phyloP scores from a whole-genome alignment of 2,797 vertebrate genomes.

The Scolopax rusticola region DNA sequence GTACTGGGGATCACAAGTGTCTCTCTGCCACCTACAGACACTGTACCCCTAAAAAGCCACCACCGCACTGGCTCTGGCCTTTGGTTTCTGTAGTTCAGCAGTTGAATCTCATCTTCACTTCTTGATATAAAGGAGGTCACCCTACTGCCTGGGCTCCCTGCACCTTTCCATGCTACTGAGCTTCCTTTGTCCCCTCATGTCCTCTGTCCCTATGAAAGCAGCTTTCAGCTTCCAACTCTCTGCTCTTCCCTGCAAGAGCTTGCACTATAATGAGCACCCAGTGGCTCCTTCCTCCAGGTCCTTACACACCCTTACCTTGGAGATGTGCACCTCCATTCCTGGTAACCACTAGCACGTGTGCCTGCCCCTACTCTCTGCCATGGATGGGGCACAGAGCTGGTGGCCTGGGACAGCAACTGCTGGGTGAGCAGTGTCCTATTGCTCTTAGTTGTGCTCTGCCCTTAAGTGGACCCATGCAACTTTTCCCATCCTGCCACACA shows the following conservation, averaged over 20 bases:
- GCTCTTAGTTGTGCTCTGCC: background rate
- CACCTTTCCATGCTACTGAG: background rate
- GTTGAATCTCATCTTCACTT: background rate
- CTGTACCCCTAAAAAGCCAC: background rate
- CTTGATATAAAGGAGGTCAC: background rate
- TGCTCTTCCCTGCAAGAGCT: background rate
- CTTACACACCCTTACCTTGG: background rate
- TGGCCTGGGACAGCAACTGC: background rate
- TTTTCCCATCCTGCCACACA: background rate
- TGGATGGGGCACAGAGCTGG: background rate
- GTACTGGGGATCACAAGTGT: background rate
- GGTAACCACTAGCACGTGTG: no score
- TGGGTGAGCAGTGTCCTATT: background rate
- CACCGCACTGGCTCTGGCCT: background rate
- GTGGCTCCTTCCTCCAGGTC: background rate
- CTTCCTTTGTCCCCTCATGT: background rate
- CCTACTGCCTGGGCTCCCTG: background rate
- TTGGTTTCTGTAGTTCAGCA: background rate
- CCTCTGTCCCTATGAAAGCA: background rate
- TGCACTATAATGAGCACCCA: rapidly evolving
- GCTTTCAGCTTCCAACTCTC: background rate
- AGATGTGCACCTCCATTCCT: background rate
- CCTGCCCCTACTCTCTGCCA: background rate
- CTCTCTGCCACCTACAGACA: background rate
- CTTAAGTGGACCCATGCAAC: background rate